These are phyloP conservation scores for Psylliodes chrysocephalus DNA, from an alignment of 2,888 invertebrate genomes.

Conservation along the genomic window DNA sequence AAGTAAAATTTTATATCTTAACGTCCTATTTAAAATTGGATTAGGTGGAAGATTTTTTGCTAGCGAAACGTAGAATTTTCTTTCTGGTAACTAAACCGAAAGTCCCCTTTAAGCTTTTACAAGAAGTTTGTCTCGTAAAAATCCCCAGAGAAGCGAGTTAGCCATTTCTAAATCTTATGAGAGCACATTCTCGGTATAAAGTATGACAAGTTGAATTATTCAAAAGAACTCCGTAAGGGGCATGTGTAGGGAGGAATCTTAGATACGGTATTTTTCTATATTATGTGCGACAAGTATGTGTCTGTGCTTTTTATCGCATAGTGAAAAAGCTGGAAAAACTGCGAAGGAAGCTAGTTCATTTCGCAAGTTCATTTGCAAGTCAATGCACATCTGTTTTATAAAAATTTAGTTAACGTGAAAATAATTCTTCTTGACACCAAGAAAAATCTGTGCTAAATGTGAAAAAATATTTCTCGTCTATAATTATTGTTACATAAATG, in stretches of 20 bases:
- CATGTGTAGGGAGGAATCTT: constrained; percentile 38
- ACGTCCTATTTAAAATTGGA: constrained; percentile 31
- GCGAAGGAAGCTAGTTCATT: constrained; percentile 17
- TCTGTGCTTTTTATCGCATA: constrained; percentile 18
- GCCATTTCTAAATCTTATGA: constrained; percentile 54
- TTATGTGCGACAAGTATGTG: constrained; percentile 34
- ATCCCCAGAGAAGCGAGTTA: constrained; percentile 49
- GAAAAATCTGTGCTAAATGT: too few relatives aligned
- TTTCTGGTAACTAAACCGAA: constrained; percentile 44
- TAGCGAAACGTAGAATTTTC: constrained; percentile 26
- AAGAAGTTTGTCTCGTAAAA: constrained; percentile 50
- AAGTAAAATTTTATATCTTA: constrained; percentile 25
- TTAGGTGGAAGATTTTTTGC: constrained; percentile 26
- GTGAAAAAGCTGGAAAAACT: constrained; percentile 9
- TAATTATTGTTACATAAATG: too few relatives aligned
- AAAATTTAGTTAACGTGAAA: constrained; percentile 5
- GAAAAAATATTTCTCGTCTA: too few relatives aligned
- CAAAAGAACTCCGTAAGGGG: constrained; percentile 43
- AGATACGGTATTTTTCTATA: constrained; percentile 38
- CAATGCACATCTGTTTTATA: not conserved
- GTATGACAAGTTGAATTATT: constrained; percentile 57
- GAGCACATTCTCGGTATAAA: constrained; percentile 51
- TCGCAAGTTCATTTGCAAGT: constrained; percentile 6
- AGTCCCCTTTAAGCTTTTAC: constrained; percentile 48
- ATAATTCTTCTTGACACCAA: too few relatives aligned